phyloP scores from a whole-genome alignment of 92 coral and sea anemone species.

The Heliopora coerulea region DNA sequence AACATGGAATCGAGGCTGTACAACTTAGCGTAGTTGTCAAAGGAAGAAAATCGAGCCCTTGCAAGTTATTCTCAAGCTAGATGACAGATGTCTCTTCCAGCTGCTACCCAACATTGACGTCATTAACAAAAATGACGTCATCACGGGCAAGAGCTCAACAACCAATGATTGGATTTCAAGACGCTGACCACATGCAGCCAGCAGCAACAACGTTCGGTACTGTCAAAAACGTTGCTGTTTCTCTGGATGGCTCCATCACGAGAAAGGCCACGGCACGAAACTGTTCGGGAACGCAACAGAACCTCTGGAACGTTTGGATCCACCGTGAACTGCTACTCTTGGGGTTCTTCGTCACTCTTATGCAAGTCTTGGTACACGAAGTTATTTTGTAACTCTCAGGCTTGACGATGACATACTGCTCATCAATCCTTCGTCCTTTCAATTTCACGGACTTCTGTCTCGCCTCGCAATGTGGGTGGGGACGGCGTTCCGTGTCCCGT shows the following conservation, averaged over 20 bases:
- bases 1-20: too few species aligned
- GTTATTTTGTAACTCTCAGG: constrained; percentile 17
- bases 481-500: neutral
- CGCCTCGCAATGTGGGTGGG: constrained; percentile 23
- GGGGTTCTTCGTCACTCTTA: neutral
- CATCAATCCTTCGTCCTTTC: neutral
- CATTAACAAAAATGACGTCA: too few species aligned
- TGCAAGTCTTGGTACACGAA: constrained; percentile 6
- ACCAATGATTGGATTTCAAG: too few species aligned
- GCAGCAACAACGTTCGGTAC: neutral
- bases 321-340: neutral
- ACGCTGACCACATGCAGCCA: neutral
- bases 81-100: too few species aligned
- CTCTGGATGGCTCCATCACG: neutral
- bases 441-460: neutral
- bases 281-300: neutral
- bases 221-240: neutral
- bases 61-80: too few species aligned
- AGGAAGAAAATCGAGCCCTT: too few species aligned
- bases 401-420: neutral
- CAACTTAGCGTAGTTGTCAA: too few species aligned
- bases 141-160: too few species aligned
- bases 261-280: neutral
- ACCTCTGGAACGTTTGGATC: neutral
- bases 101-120: too few species aligned